A percentile compares a stretch with the other conserved stretches of the same genome.
These are phyloP conservation scores for Drosophila rubida DNA, from an alignment of 2,888 invertebrate genomes.

Conservation along the genomic window DNA sequence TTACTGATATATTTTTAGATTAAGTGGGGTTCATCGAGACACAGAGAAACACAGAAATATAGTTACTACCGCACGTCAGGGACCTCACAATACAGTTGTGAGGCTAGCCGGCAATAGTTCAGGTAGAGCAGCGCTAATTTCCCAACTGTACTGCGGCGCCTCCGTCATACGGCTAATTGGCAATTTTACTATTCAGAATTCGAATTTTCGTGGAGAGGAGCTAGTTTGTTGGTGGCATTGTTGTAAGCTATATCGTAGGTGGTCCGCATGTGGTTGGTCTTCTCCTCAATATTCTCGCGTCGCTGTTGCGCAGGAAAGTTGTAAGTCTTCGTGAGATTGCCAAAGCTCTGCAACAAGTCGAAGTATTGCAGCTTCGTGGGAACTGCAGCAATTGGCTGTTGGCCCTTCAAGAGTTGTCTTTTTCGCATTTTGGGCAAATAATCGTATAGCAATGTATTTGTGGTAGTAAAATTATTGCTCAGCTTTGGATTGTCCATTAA, in stretches of 20 bases:
- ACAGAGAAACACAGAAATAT: neutral
- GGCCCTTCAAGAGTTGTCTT: neutral
- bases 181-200: slow-evolving; percentile 3
- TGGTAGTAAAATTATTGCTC: slow-evolving; percentile 52
- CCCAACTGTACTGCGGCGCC: slow-evolving; percentile 31
- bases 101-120: neutral
- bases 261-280: slow-evolving; percentile 24
- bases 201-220: neutral
- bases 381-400: fast-evolving
- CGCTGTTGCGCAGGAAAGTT: slow-evolving; percentile 9
- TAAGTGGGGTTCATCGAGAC: too few species aligned
- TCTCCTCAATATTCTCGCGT: neutral
- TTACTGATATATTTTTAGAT: too few species aligned
- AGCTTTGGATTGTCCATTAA: slow-evolving; percentile 18
- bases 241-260: slow-evolving; percentile 38
- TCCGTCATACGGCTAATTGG: neutral
- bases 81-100: slow-evolving; percentile 26
- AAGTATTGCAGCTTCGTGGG: slow-evolving; percentile 2
- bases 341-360: slow-evolving; percentile 51
- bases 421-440: slow-evolving; percentile 35
- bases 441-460: slow-evolving; percentile 51
- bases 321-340: slow-evolving; percentile 48
- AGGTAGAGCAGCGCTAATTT: neutral
- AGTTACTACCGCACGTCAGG: neutral
- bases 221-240: neutral